Conservation (phyloP, 2,888 invertebrate species). For the Netelia inedita region DNA sequence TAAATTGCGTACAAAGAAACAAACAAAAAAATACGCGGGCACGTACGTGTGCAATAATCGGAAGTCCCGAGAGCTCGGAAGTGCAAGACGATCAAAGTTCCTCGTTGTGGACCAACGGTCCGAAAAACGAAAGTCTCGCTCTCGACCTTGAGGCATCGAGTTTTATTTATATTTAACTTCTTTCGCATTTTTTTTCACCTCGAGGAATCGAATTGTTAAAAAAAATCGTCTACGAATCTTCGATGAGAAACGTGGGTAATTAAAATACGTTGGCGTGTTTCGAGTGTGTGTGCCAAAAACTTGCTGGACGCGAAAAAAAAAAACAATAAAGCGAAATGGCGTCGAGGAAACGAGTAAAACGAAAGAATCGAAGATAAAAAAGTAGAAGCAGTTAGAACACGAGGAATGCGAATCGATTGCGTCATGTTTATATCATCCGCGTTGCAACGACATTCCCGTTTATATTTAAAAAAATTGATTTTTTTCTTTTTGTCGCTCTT, state of each 20-base stretch:
- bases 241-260: constrained; percentile 36
- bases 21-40: too few relatives aligned
- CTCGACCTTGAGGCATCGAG: constrained; percentile 50
- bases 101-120: constrained; percentile 6
- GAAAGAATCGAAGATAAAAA: constrained; percentile 13
- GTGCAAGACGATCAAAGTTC: constrained; percentile 14
- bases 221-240: constrained; percentile 41
- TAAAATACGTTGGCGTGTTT: constrained; percentile 52
- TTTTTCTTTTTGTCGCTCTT: not conserved
- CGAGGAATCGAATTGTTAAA: constrained; percentile 33
- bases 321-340: constrained; percentile 21
- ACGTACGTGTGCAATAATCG: too few relatives aligned
- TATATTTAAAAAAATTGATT: not conserved
- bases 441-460: constrained; percentile 41
- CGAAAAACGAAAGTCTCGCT: constrained; percentile 48
- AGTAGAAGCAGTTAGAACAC: constrained; percentile 11
- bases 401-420: constrained; percentile 46
- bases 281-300: constrained; percentile 34
- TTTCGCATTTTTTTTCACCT: constrained; percentile 29
- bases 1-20: not conserved
- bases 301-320: constrained; percentile 10
- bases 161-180: constrained; percentile 26
- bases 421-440: constrained; percentile 34
- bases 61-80: too few relatives aligned
- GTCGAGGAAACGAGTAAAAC: not conserved